Evolutionary conservation across 2,888 invertebrate genomes (phyloP), one percentile per base, ranked within the genome.

Genomic region (Fragum fragum): DNA sequence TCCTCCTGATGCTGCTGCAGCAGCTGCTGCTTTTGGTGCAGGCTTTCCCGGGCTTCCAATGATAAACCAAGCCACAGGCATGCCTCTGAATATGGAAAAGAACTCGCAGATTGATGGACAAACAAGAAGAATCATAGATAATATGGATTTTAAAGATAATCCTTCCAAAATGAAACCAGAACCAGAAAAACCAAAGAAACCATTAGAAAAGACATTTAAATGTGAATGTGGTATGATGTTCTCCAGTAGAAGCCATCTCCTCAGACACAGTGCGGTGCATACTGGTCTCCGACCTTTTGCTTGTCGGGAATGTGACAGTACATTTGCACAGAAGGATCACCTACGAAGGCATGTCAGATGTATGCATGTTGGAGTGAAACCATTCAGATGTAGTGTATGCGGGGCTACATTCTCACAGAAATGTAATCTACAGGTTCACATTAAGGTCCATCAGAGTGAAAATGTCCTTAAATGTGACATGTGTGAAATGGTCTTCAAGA

Each of bases 301-400:
- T 21, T 66, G 66, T 23, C 14, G 66, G 39, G 66, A 66, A 42
- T 66, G 66, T 66, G 66, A 66, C 42, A 42, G 39, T n/a, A 42
- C 66, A 1, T 66, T 66, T 42, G 66, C 66, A 39, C 66, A 66
- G 42, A 66, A 66, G 42, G 66, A 66, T 42, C 66, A 66, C 36
- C 42, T 66, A 1, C 32, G 66, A 16, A 6, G 66, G 11, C 66
- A 66, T 14, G 26, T 66, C 36, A 21, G 39, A 42, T 66, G 66
- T n/a, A 66, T 66, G 66, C 66, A 66, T 66, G 66, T 42, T 11
- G 66, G 66, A 26, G 66, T 36, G 18, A 66, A 26, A 23, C 66
- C 66, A 16, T 66, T 66, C 42, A 39, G 36, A 42, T 66, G 66
- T 36, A n/a, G 21, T 18, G 36, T n/a, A 23, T 66, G 66, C 18